Percentiles rank a stretch among this genome's conserved stretches.
phyloP scores from a whole-genome alignment of 2,888 invertebrate genomes.

The Blastobasis lacticolella region DNA sequence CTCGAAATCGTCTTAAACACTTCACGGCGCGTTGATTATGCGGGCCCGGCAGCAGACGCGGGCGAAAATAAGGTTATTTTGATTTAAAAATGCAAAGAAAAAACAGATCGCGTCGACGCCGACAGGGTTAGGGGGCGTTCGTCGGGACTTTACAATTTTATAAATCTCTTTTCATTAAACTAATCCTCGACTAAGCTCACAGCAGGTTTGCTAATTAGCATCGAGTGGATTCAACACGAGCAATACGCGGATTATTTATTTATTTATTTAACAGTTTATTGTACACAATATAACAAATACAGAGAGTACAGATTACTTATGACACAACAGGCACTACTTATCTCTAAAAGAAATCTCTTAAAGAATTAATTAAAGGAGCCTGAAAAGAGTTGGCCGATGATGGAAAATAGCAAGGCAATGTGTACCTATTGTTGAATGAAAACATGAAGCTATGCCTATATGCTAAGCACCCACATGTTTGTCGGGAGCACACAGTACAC shows the following conservation, averaged over 20 bases:
- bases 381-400: too few relatives aligned
- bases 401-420: too few relatives aligned
- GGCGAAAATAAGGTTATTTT: conserved; percentile 65
- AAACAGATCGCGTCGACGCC: conserved; percentile 34
- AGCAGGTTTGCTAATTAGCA: background rate
- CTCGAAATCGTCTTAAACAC: conserved; percentile 62
- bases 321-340: too few relatives aligned
- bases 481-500: background rate
- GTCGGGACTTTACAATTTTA: conserved; percentile 20
- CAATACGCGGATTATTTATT: too few relatives aligned
- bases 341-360: too few relatives aligned
- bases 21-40: conserved; percentile 60
- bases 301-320: too few relatives aligned
- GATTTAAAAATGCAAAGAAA: conserved; percentile 65
- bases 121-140: background rate
- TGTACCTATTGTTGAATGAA: background rate
- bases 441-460: background rate
- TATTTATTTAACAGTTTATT: too few relatives aligned
- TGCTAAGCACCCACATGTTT: too few relatives aligned
- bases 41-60: conserved; percentile 55
- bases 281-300: too few relatives aligned
- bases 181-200: conserved; percentile 29
- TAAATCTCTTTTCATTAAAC: conserved; percentile 48
- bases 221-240: background rate
- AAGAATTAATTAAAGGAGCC: too few relatives aligned